Base-by-base conservation (phyloP, 2,888 invertebrate species). In the Xestoiulus laeticollis region DNA sequence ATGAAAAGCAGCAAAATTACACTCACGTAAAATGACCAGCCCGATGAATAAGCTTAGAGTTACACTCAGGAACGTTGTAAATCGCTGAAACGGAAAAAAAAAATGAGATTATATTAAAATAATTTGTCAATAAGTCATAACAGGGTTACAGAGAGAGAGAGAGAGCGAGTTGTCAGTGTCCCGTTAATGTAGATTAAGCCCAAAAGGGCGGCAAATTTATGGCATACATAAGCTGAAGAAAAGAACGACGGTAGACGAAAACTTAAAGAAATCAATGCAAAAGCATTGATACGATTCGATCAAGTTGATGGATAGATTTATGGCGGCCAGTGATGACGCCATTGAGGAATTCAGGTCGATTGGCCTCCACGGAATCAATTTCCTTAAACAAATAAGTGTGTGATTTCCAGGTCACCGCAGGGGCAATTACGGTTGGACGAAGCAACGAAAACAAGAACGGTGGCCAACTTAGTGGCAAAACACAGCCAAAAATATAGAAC, bases 21-120 rank as follows among this genome's bases (percentile, higher is more conserved):
- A 93, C 96, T 95, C 93, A 98, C 98, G 96, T 93, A 97, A 94
- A 92, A 98, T 97, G 91, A 96, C 96, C 91, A 97, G 96, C 92
- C 98, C 98, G 90, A 97, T 96, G 92, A 97, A 96, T 90, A 98
- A 94, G 92, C 97, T 97, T 91, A 98, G 94, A 90, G 97, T 96
- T 91, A 98, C 97, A 91, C 96, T 96, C 90, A 96, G 95, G 93
- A 98, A 97, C 90, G 98, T 98, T 91, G 97, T 95, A 93, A 97
- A 96, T 93, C 95, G 96, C 97, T 98, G 95, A 90, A 95, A 94
- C 91, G 68, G 22, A 68, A 68, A 91, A 90, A 91, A 91, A 90
- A 88, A 89, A 89, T 32, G n/a, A 12, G 16, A 83, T 30, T 32
- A 59, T 85, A 48, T 87, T 85, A 53, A 26, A 38, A 84, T 26